A percentile compares a stretch with the other conserved stretches of the same genome.
Evolutionary conservation across 1,140 invertebrate genomes (phyloP).

Genomic region (Trichonephila clavata): DNA sequence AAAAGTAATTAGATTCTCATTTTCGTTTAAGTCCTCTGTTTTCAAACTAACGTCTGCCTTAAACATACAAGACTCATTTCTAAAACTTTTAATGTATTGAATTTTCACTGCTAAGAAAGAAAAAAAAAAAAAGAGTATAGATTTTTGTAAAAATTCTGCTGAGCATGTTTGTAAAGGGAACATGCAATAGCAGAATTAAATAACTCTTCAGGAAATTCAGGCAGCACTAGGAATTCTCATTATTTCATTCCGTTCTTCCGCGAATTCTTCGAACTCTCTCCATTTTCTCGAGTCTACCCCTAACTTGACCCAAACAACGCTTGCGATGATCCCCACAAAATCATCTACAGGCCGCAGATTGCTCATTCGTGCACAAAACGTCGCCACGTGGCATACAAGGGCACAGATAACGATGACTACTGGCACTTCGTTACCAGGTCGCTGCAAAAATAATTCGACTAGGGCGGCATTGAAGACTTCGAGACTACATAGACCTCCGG

Average conservation of each 20-base stretch:
- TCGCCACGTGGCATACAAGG: background rate
- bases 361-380: background rate
- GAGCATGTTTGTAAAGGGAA: constrained; percentile 9
- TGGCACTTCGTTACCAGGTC: background rate
- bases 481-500: background rate
- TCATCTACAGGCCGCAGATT: background rate
- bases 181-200: background rate
- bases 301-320: background rate
- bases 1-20: too few relatives aligned
- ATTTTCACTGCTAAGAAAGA: too few relatives aligned
- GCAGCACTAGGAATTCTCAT: background rate
- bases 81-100: too few relatives aligned
- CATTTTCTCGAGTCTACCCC: background rate
- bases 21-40: too few relatives aligned
- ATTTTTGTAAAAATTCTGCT: too few relatives aligned
- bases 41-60: too few relatives aligned
- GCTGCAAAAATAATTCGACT: background rate
- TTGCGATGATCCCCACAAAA: background rate
- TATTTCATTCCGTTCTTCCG: background rate
- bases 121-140: too few relatives aligned
- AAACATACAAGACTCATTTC: too few relatives aligned
- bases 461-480: background rate
- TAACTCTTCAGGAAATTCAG: background rate
- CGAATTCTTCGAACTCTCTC: background rate
- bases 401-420: background rate